Base-by-base conservation (phyloP, 2,113 vertebrate species). In the Siphamia tubifer region DNA sequence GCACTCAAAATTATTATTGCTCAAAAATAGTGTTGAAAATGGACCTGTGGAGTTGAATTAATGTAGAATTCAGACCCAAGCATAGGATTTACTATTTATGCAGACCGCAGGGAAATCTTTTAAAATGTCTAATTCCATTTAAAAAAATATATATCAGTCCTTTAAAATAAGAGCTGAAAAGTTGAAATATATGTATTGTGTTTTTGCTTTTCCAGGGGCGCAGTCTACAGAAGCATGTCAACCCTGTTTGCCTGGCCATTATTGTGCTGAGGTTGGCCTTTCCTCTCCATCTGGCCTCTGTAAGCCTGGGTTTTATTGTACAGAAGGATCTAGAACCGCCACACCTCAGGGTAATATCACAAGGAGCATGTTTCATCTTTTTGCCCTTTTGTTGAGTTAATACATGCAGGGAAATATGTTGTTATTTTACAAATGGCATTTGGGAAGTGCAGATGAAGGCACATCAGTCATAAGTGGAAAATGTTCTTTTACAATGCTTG, bases 251-350 rank as follows among this genome's bases (percentile, higher is more conserved):
- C 68, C 89, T 24, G 92, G 92, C 6, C 75, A 87, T 68, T 92
- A 91, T 73, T 94, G 93, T 21, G 81, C 80, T 10, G 47, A 82
- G 13, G 17, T 38, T 80, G 95, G 95, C 1, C 92, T 95, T 32
- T 85, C 74, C 0, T 61, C 80, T 17, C 93, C 95, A 0, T 94
- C 92, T 0, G 94, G 95, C 0, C 89, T 28, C 3, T 96, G 95
- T 68, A 78, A 69, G 30, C 65, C 94, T 0, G 94, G 94, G 0
- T 91, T 93, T 55, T 96, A 92, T 86, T 96, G 95, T 77, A 62
- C 36, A n/a, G 61, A 86, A 16, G 90, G 88, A 39, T 93, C 94
- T 5, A 78, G 1, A 20, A 62, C 87, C 0, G 88, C 94, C 6
- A 80, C 44, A 13, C 95, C 94, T 16, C 40, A 34, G 16, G 20